phyloP scores from a whole-genome alignment of 92 coral and sea anemone species.

The Parazoanthus swiftii region DNA sequence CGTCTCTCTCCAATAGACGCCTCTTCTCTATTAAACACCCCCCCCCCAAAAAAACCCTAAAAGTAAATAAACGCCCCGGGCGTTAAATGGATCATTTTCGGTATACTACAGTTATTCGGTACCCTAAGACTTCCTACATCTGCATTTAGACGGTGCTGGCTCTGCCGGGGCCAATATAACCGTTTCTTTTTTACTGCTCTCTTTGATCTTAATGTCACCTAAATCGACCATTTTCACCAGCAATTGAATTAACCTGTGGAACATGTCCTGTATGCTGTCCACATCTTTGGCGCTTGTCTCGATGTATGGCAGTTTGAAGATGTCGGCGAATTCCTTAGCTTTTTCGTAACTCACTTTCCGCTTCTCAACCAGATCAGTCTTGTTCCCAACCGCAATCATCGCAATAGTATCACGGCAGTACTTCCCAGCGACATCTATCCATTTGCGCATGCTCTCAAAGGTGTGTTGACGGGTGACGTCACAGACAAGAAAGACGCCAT shows the following conservation, averaged over 20 bases:
- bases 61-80: no score
- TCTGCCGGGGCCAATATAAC: constrained; percentile 29
- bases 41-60: no score
- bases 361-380: constrained; percentile 47
- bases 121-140: constrained; percentile 3
- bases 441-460: constrained; percentile 53
- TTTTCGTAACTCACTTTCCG: constrained; percentile 48
- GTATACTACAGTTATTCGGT: no score
- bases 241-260: constrained; percentile 53
- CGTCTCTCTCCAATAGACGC: no score
- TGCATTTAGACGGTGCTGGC: constrained; percentile 2
- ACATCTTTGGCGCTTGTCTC: constrained; percentile 69
- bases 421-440: constrained; percentile 58
- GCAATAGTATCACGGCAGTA: constrained; percentile 53
- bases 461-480: constrained; percentile 63
- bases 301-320: constrained; percentile 55
- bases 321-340: constrained; percentile 54
- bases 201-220: constrained; percentile 44
- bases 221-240: constrained; percentile 60
- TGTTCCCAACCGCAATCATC: constrained; percentile 72
- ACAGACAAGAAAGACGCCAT: constrained; percentile 73
- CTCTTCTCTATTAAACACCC: no score
- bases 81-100: no score
- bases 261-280: constrained; percentile 63
- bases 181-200: constrained; percentile 15